These are phyloP conservation scores for Apis laboriosa DNA, from an alignment of 1,140 invertebrate genomes.

Conservation along the genomic window DNA sequence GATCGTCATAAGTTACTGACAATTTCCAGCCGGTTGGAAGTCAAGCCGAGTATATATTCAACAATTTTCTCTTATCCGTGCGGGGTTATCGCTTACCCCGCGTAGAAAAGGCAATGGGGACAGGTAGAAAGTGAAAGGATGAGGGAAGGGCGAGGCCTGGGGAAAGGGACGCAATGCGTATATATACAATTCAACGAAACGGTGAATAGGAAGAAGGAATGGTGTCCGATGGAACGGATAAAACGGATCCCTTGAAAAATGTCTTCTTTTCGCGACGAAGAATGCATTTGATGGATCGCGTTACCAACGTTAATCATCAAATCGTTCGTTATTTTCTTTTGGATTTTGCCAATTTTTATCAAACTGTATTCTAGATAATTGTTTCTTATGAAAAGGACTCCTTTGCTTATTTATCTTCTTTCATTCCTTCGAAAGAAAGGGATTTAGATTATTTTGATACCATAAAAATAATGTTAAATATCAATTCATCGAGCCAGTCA, in stretches of 20 bases:
- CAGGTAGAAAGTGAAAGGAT: constrained; percentile 31
- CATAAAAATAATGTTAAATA: not conserved
- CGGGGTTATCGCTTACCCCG: not conserved
- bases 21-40: constrained; percentile 9
- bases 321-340: no score
- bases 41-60: not conserved
- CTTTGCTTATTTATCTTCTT: no score
- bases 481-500: no score
- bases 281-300: no score
- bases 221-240: not conserved
- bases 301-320: no score
- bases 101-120: not conserved
- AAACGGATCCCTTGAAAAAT: no score
- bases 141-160: not conserved
- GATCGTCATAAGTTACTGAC: constrained; percentile 31
- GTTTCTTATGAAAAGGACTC: no score
- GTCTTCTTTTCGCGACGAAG: no score
- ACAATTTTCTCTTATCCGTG: constrained; percentile 23
- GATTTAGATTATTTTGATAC: no score
- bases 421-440: no score
- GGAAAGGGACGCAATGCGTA: not conserved
- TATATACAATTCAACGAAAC: not conserved
- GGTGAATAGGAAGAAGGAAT: not conserved
- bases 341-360: no score
- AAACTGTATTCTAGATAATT: no score